Base-by-base conservation (phyloP, 1,140 invertebrate species). In the Diploscapter pachys region DNA sequence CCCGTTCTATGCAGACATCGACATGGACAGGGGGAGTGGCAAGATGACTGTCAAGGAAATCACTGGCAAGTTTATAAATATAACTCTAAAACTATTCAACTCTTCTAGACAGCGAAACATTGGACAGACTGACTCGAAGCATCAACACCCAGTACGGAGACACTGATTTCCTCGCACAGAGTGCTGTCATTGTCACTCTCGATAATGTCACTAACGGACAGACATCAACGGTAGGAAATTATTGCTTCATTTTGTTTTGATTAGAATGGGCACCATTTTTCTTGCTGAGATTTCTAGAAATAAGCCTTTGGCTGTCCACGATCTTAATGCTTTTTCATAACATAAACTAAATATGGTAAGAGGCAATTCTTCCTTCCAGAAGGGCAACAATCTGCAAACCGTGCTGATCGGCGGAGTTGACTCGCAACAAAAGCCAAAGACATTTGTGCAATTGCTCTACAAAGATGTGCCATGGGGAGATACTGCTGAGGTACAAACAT, bases 1-100 rank as follows among this genome's bases (percentile, higher is more conserved):
- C 57, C 84, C 83, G 8, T 86, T 86, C 76, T 85, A 82, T 64
- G 79, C 81, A 31, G 68, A 81, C 2, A 85, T 84, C 50, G 84
- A 84, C 62, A 61, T 85, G n/a, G 68, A 79, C 4, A 62, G 13
- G 54, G 67, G 61, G 31, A 69, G 80, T 48, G 83, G 83, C 48
- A 68, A 77, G 59, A 81, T 83, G 31, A 77, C 63, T 56, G 79
- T 85, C 9, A 71, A 59, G n/a, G 83, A 85, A 71, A 79, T 74
- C n/a, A 81, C 75, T 8, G 77, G 77, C 79, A 31, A 76, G 13
- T 55, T 4, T 11, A 51, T 54, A 11, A 66, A 49, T 2, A 4
- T n/a, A 8, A 11, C 4, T 52, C n/a, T 56, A 6, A 5, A 4
- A 78, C 56, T 13, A 5, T 5, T 63, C 5, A 75, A 31, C 31